phyloP scores from a whole-genome alignment of 2,797 vertebrate genomes.

The Propithecus deckenii region DNA sequence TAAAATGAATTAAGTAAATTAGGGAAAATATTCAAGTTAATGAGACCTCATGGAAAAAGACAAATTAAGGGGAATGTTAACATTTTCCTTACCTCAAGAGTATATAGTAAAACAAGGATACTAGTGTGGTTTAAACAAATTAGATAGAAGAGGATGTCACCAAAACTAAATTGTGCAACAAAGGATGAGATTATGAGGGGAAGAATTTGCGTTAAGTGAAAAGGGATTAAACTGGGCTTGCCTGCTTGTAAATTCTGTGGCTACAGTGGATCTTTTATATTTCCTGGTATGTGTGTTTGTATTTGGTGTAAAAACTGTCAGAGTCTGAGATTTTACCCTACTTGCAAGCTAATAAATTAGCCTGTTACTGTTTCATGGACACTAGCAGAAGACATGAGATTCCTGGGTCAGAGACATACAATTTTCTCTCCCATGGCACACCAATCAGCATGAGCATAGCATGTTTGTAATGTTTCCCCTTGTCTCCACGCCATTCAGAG shows the following conservation, averaged over 20 bases:
- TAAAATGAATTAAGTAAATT: neutral
- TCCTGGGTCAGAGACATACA: neutral
- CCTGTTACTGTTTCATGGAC: neutral
- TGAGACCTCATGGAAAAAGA: slow-evolving; percentile 3
- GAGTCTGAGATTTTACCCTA: neutral
- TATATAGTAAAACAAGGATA: neutral
- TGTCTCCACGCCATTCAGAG: neutral
- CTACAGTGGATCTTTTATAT: neutral
- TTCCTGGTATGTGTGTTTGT: neutral
- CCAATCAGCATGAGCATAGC: neutral
- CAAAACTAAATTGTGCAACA: neutral
- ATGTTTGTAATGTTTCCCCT: neutral
- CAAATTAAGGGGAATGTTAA: neutral
- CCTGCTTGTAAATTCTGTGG: neutral
- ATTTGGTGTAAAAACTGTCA: neutral
- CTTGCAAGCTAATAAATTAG: neutral
- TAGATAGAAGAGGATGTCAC: neutral
- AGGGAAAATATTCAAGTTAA: neutral
- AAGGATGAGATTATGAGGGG: neutral
- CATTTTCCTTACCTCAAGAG: slow-evolving; percentile 15
- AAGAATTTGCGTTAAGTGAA: neutral
- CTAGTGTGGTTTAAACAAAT: neutral
- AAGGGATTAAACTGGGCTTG: neutral
- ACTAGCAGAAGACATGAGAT: neutral
- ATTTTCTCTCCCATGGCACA: neutral